phyloP scores from a whole-genome alignment of 2,888 invertebrate species.

The Nineta flava region DNA sequence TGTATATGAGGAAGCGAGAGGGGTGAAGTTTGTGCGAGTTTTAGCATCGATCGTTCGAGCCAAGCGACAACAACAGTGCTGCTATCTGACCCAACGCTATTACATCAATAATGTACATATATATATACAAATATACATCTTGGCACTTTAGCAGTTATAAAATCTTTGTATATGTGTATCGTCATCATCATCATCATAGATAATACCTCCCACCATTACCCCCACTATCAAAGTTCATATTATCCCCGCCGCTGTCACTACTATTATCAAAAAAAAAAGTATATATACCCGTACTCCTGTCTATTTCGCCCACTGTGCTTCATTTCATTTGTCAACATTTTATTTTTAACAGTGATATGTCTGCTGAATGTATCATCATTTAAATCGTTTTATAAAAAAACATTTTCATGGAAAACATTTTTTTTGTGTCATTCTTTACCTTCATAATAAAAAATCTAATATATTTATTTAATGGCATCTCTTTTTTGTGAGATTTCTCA shows the following conservation, averaged over 20 bases:
- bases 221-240: not conserved
- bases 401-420: no score
- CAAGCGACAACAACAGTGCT: not conserved
- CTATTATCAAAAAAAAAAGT: no score
- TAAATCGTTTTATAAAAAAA: no score
- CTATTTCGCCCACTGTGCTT: not conserved
- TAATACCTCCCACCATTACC: not conserved
- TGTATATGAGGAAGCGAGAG: no score
- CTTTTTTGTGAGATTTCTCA: no score
- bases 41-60: conserved; percentile 1
- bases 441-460: no score
- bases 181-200: not conserved
- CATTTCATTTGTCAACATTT: not conserved
- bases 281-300: no score
- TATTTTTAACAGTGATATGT: no score
- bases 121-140: not conserved
- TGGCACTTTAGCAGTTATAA: not conserved
- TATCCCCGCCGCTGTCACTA: not conserved
- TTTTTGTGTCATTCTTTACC: no score
- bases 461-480: no score
- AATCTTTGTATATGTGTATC: not conserved
- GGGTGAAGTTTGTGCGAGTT: not conserved
- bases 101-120: not conserved
- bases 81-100: not conserved
- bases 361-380: no score